Base-by-base conservation (phyloP, 2,888 invertebrate genomes). In the Sipha maydis region DNA sequence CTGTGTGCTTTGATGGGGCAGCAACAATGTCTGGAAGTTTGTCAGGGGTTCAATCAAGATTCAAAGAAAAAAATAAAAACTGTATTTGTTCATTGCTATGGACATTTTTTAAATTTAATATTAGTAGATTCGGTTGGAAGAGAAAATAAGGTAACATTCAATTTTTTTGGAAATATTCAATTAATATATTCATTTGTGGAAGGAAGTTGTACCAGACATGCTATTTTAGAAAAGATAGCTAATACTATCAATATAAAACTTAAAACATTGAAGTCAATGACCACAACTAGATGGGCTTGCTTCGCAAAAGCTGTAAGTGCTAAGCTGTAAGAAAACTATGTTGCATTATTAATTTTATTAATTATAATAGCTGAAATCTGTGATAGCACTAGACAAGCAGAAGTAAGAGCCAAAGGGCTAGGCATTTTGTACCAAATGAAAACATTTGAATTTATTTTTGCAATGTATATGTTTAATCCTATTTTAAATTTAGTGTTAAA, bases 211-310 rank as follows among this genome's bases (percentile, higher is more conserved):
- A 80, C 83, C 38, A 85, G 83, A 80, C 82, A 90, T 80, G 88
- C 73, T 21, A 34, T 83, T 9, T 89, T 93, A 95, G 91, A 95
- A 95, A 94, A 95, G 90, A 90, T 94, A 93, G 91, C 95, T 95
- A 91, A 96, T 95, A 67, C 7, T 56, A n/a, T 76, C 25, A 77
- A 76, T 28, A 25, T 61, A 61, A 54, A 76, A 76, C 25, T 38
- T 25, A 61, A 61, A 4, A 77, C 85, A 9, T 79, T 61, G 61
- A 79, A 79, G 61, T 79, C 79, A 34, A 21, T 79, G 31, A 61
- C 79, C 0, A 83, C 83, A 9, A 83, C 83, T 25, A 48, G 83
- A 38, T 83, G 83, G 83, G 83, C 69, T 4, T 83, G 83, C n/a
- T 41, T n/a, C 9, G 41, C 83, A 3, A 69, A 69, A 83, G 69